phyloP scores from a whole-genome alignment of 1,140 invertebrate genomes.

The Drosophila leontia region DNA sequence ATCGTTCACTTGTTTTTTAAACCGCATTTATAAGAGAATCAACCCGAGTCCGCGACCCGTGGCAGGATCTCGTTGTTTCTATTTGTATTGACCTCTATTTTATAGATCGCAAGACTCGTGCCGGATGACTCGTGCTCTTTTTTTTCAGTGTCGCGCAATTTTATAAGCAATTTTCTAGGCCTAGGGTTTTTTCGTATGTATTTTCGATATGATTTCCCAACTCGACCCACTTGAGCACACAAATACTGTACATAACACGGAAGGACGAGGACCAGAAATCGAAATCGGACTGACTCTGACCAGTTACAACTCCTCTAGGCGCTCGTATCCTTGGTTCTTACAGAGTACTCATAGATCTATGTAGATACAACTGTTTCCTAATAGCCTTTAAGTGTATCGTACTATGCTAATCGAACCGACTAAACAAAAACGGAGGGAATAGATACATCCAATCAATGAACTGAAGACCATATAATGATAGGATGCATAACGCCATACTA shows the following conservation, averaged over 20 bases:
- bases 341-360: slow-evolving; percentile 77
- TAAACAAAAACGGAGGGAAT: slow-evolving; percentile 22
- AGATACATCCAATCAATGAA: background rate
- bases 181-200: slow-evolving; percentile 70
- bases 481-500: background rate
- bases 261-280: slow-evolving; percentile 25
- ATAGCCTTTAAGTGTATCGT: slow-evolving; percentile 71
- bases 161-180: slow-evolving; percentile 82
- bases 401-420: slow-evolving; percentile 72
- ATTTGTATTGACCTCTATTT: slow-evolving; percentile 64
- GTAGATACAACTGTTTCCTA: slow-evolving; percentile 83
- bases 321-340: slow-evolving; percentile 52
- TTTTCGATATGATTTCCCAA: slow-evolving; percentile 64
- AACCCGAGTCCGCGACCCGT: slow-evolving; percentile 7
- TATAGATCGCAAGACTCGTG: slow-evolving; percentile 48
- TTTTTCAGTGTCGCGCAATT: slow-evolving; percentile 60
- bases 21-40: slow-evolving; percentile 63
- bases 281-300: slow-evolving; percentile 27
- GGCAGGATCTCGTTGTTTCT: slow-evolving; percentile 40
- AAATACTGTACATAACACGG: slow-evolving; percentile 65
- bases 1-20: slow-evolving; percentile 77
- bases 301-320: slow-evolving; percentile 45
- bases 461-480: background rate
- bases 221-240: slow-evolving; percentile 15
- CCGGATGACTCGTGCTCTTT: slow-evolving; percentile 22